Base-by-base conservation (phyloP, 37 sponge, comb jelly and placozoan species). In the Cliona cf. orientalis region DNA sequence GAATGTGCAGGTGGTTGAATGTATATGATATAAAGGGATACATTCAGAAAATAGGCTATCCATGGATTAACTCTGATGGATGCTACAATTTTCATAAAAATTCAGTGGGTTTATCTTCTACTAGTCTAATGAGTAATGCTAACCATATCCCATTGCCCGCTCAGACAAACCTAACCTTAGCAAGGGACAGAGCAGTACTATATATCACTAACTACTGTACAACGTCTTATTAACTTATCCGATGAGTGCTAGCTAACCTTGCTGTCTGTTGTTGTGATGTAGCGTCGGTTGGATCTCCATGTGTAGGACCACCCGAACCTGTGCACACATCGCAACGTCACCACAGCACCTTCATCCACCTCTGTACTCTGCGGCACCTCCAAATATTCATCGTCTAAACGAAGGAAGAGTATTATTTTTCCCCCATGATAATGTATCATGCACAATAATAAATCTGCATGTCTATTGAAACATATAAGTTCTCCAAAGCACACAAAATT, bases 221-320 rank as follows among this genome's bases (percentile, higher is more conserved):
- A 67, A 3, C 36, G 17, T 26, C 21, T 67, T 6, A 67, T 9
- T 43, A n/a, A n/a, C n/a, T n/a, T n/a, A n/a, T n/a, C n/a, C n/a
- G n/a, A n/a, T n/a, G n/a, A n/a, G n/a, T n/a, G n/a, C n/a, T n/a
- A n/a, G n/a, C 59, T 9, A 3, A 75, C 75, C 75, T 75, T 75
- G 75, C 3, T 59, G n/a, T 42, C 60, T 5, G 34, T 22, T 23
- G 40, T 28, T 25, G 29, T 61, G 6, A 76, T 61, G 28, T 19
- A 17, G 26, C 62, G 29, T 61, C 64, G 23, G 29, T 40, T 76
- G 14, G 63, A 34, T 3, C 32, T 62, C 77, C 77, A 76, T n/a
- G 64, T 23, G 44, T 76, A 76, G 12, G 77, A 31, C 77, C 29
- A 4, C 22, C 77, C 77, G 43, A 76, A 76, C 23, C 77, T 35